A percentile compares a stretch with the other conserved stretches of the same genome.
Evolutionary conservation across 2,797 vertebrate genomes (phyloP).

Genomic region (Streptopelia turtur): DNA sequence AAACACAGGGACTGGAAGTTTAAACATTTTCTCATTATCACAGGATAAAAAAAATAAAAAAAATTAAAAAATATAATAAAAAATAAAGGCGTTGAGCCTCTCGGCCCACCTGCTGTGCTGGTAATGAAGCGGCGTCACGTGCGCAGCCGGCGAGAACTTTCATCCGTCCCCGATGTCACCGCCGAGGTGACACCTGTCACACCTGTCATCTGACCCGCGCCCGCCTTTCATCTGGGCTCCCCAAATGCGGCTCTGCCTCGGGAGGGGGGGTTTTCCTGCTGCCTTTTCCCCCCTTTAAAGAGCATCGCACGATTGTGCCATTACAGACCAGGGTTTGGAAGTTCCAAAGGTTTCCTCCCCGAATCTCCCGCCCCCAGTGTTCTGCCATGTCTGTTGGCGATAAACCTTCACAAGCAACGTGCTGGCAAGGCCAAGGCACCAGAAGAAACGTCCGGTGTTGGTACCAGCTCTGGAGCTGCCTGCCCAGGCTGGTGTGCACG

Average conservation of each 20-base stretch:
- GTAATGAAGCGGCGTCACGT: conserved; percentile 81
- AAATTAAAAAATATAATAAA: conserved; percentile 70
- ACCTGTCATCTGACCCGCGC: conserved; percentile 80
- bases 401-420: neutral
- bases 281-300: conserved; percentile 34
- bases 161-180: conserved; percentile 80
- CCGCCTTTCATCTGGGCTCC: conserved; percentile 79
- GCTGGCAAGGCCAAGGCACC: neutral
- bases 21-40: conserved; percentile 87
- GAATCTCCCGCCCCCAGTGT: neutral
- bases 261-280: conserved; percentile 1
- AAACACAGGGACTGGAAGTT: conserved; percentile 82
- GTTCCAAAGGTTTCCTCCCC: neutral
- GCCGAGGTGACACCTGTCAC: conserved; percentile 83
- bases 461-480: neutral
- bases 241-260: conserved; percentile 68
- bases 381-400: neutral
- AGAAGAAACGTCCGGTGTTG: neutral
- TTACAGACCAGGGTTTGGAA: conserved; percentile 13
- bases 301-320: conserved; percentile 14
- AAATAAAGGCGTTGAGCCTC: conserved; percentile 77
- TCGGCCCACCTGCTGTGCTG: conserved; percentile 78
- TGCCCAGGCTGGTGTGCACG: neutral
- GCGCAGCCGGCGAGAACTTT: conserved; percentile 77
- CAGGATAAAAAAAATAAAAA: conserved; percentile 74